phyloP scores from a whole-genome alignment of 2,888 invertebrate species.

The Drosophila incognita region DNA sequence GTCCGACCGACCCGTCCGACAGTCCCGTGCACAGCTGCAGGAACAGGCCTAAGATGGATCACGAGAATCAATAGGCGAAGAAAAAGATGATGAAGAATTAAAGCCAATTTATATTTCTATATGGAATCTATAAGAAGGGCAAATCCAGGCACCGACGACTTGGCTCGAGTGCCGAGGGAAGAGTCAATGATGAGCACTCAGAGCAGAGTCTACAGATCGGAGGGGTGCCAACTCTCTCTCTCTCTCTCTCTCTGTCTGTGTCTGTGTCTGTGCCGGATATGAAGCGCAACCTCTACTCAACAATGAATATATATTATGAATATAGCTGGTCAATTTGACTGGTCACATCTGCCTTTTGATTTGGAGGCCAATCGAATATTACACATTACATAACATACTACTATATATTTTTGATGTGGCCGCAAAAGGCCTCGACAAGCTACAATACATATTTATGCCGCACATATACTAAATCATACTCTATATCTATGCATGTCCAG shows the following conservation, averaged over 20 bases:
- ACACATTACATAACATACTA: conserved; percentile 1
- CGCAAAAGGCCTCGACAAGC: conserved; percentile 1
- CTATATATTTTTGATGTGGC: not conserved
- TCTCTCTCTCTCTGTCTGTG: not conserved
- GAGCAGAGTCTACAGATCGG: not conserved
- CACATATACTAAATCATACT: conserved; percentile 18
- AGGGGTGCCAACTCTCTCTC: not conserved
- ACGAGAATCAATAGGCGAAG: not conserved
- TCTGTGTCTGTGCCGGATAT: not conserved
- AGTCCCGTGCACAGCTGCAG: conserved; percentile 63
- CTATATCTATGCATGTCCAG: conserved; percentile 3
- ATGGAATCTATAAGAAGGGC: not conserved
- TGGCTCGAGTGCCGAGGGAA: not conserved
- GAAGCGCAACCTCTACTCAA: conserved; percentile 14
- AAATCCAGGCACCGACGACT: not conserved
- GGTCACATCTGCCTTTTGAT: conserved; percentile 35
- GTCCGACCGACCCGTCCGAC: conserved; percentile 66
- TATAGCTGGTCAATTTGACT: conserved; percentile 35
- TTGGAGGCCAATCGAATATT: conserved; percentile 23
- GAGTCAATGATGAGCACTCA: not conserved
- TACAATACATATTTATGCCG: conserved; percentile 13
- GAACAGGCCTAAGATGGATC: conserved; percentile 85
- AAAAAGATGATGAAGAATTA: not conserved
- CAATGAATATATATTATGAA: conserved; percentile 27
- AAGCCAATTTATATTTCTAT: conserved; percentile 4